Conservation (phyloP, 2,113 vertebrate genomes). For the Hyla sarda region DNA sequence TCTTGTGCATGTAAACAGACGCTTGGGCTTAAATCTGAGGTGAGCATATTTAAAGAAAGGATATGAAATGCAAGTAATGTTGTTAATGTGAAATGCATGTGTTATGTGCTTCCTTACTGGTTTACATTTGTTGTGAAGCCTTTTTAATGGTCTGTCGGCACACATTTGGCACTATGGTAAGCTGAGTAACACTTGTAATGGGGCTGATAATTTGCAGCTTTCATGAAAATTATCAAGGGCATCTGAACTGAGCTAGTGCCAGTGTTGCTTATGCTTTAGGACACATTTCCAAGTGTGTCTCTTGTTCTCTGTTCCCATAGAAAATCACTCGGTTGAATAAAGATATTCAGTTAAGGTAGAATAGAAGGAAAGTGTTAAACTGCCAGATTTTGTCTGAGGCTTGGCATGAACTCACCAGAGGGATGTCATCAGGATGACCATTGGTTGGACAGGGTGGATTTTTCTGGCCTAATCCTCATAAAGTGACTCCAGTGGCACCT, state of each 20-base stretch:
- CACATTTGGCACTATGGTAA: background rate
- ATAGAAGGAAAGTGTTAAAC: background rate
- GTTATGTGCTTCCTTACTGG: background rate
- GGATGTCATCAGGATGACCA: background rate
- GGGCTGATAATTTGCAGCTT: slow-evolving; percentile 6
- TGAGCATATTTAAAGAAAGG: background rate
- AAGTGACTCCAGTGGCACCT: too few species aligned
- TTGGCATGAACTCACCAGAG: background rate
- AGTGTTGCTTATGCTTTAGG: background rate
- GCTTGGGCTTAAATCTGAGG: background rate
- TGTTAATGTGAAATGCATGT: background rate
- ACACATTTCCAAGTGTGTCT: background rate
- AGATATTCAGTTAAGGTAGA: background rate
- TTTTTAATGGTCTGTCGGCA: background rate
- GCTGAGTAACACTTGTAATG: background rate
- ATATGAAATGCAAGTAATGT: background rate
- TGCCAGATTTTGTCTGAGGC: background rate
- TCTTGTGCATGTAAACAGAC: background rate
- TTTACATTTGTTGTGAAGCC: background rate
- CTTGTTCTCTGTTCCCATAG: background rate
- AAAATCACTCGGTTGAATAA: background rate
- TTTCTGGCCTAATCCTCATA: background rate
- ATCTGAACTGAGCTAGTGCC: background rate
- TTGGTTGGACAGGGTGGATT: background rate
- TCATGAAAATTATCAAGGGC: background rate